Evolutionary conservation across 1,140 invertebrate species (phyloP).

Genomic region (Anastrepha obliqua): DNA sequence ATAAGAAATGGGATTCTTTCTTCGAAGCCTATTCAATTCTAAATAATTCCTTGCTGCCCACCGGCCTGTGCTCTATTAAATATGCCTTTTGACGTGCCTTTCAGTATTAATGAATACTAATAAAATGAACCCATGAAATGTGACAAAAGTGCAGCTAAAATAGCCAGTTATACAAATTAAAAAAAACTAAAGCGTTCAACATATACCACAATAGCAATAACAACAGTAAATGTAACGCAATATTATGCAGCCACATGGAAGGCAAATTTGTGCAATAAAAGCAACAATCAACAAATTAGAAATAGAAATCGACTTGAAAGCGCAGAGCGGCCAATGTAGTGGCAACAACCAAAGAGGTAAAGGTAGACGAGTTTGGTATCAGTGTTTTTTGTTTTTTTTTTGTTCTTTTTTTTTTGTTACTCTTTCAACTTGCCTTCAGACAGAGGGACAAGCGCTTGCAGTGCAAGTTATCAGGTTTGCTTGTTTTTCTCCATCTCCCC

Average conservation of each 20-base stretch:
- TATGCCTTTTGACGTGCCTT: too few species aligned
- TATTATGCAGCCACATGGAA: background rate
- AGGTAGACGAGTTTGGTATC: background rate
- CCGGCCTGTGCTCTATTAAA: too few species aligned
- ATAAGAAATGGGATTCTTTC: too few species aligned
- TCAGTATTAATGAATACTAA: too few species aligned
- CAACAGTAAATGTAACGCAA: too few species aligned
- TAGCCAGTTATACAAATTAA: background rate
- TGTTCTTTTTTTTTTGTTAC: background rate
- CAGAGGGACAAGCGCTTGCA: background rate
- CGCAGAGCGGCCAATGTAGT: background rate
- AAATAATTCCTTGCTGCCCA: too few species aligned
- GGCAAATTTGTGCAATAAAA: slow-evolving; percentile 23
- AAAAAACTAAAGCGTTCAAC: background rate
- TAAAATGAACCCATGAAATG: too few species aligned
- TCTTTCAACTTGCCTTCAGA: background rate
- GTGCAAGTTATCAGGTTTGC: background rate
- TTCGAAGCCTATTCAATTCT: too few species aligned
- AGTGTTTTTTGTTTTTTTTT: background rate
- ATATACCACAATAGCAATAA: background rate
- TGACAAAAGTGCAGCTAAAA: too few species aligned
- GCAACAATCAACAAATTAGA: slow-evolving; percentile 48
- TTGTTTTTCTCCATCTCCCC: background rate
- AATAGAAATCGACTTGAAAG: slow-evolving; percentile 28
- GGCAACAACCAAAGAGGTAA: background rate